Evolutionary conservation across 2,797 vertebrate genomes (phyloP).

Genomic region (Halcyon chelicuti): DNA sequence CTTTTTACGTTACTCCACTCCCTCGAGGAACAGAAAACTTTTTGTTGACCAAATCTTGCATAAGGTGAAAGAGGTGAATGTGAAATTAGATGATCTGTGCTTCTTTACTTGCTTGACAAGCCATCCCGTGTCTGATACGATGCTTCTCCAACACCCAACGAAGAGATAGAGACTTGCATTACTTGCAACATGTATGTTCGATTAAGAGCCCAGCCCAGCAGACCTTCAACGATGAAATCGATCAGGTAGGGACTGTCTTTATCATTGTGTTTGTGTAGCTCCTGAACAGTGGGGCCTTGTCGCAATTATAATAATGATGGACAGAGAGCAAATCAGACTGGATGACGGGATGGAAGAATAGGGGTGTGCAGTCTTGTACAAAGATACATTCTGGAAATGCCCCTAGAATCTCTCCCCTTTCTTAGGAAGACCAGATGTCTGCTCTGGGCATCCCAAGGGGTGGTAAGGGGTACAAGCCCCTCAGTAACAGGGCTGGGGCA

Average conservation of each 20-base stretch:
- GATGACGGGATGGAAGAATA: neutral
- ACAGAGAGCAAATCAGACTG: neutral
- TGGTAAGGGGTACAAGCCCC: neutral
- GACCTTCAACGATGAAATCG: neutral
- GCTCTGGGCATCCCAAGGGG: neutral
- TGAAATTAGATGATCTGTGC: neutral
- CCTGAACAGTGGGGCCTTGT: neutral
- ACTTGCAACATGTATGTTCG: neutral
- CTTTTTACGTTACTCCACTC: neutral
- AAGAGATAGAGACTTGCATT: neutral
- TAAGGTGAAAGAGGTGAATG: neutral
- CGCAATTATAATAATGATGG: neutral
- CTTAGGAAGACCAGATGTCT: neutral
- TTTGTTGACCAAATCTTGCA: neutral
- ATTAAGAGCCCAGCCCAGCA: neutral
- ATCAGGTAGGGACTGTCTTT: slow-evolving; percentile 12
- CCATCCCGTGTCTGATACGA: neutral
- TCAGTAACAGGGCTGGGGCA: neutral
- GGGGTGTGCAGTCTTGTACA: neutral
- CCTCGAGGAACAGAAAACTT: neutral
- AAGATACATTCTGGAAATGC: neutral
- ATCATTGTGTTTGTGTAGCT: neutral
- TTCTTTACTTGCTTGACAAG: neutral
- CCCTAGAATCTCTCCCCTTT: neutral
- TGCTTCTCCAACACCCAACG: neutral